Evolutionary conservation across 2,113 vertebrate species (phyloP).

Genomic region (Bolborhynchus lineola): DNA sequence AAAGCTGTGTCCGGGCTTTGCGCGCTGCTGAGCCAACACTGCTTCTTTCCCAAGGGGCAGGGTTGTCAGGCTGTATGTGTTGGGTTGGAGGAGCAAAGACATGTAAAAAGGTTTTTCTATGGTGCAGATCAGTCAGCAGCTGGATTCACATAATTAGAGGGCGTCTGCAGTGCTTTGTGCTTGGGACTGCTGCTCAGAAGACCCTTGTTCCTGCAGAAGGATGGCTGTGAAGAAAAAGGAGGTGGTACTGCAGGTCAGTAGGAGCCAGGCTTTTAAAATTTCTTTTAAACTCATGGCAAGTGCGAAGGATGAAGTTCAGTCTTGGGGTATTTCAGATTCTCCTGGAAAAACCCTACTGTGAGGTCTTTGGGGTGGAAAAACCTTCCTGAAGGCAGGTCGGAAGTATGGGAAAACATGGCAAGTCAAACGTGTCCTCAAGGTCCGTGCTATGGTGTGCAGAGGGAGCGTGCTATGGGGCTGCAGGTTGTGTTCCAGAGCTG

Average conservation of each 20-base stretch:
- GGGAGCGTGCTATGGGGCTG: background rate
- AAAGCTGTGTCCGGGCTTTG: background rate
- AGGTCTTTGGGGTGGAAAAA: background rate
- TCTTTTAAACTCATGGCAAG: background rate
- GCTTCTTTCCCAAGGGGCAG: background rate
- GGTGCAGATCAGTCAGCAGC: background rate
- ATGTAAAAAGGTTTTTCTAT: background rate
- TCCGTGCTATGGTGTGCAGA: background rate
- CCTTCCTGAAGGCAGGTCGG: background rate
- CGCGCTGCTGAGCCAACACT: background rate
- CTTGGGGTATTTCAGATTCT: background rate
- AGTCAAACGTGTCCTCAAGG: background rate
- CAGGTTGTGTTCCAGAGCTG: background rate
- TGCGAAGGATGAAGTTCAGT: background rate
- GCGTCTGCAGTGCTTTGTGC: background rate
- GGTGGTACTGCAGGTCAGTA: constrained; percentile 58
- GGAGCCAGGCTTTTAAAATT: background rate
- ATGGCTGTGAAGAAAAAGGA: constrained; percentile 67
- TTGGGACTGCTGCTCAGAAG: background rate
- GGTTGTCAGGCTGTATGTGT: background rate
- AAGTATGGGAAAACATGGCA: fast-evolving
- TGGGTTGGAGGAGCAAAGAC: too few relatives aligned
- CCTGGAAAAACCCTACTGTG: background rate
- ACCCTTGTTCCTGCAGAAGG: background rate
- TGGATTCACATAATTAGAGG: background rate